Evolutionary conservation across 1,140 invertebrate genomes (phyloP).

Genomic region (Drosophila neocordata): DNA sequence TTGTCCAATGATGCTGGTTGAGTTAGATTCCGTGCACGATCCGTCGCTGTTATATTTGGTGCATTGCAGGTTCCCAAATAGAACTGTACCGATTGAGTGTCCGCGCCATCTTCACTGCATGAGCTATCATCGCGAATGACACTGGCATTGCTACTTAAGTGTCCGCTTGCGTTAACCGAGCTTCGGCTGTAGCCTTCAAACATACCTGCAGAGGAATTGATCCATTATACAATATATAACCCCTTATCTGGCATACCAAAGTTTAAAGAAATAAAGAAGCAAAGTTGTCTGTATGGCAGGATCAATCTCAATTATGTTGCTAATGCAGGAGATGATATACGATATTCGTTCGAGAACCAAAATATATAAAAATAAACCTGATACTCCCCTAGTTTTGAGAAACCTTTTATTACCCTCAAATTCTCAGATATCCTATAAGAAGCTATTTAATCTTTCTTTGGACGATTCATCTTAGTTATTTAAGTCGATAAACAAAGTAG

Average conservation of each 20-base stretch:
- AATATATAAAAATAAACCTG: too few relatives aligned
- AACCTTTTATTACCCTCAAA: too few relatives aligned
- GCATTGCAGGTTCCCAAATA: conserved; percentile 5
- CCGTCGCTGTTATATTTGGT: background rate
- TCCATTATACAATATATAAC: conserved; percentile 8
- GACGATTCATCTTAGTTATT: too few relatives aligned
- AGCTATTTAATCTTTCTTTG: too few relatives aligned
- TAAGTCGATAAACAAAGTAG: too few relatives aligned
- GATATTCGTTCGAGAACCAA: too few relatives aligned
- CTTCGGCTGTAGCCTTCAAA: conserved; percentile 16
- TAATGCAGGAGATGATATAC: too few relatives aligned
- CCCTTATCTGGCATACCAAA: background rate
- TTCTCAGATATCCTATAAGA: too few relatives aligned
- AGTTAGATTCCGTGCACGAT: background rate
- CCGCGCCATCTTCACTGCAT: conserved; percentile 13
- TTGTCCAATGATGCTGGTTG: conserved; percentile 1
- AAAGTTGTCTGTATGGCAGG: background rate
- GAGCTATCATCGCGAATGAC: conserved; percentile 6
- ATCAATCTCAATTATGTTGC: too few relatives aligned
- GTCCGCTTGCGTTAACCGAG: conserved; percentile 3
- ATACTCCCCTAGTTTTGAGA: too few relatives aligned
- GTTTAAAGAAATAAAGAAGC: background rate
- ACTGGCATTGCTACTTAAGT: conserved; percentile 3
- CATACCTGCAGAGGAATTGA: conserved; percentile 10
- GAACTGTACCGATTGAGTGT: conserved; percentile 8